Percentiles rank a stretch among this genome's conserved stretches.
These are phyloP conservation scores for Harmothoe impar DNA, from an alignment of 2,888 invertebrate genomes.

Conservation along the genomic window DNA sequence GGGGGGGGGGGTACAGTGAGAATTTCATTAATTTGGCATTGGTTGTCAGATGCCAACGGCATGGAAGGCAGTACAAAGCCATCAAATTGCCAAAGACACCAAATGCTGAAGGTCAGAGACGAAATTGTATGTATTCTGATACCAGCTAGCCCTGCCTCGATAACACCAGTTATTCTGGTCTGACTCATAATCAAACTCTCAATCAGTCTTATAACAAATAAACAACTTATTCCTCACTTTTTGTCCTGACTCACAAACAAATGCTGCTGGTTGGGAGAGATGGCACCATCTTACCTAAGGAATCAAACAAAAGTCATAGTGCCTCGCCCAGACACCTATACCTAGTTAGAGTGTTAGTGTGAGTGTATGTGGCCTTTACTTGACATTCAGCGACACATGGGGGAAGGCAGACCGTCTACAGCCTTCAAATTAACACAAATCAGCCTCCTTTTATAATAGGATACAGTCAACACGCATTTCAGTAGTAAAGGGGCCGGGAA, in stretches of 20 bases:
- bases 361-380: constrained; percentile 7
- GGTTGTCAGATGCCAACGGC: too few relatives aligned
- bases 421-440: background rate
- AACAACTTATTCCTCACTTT: background rate
- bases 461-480: background rate
- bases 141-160: too few relatives aligned
- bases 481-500: background rate
- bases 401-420: background rate
- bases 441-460: background rate
- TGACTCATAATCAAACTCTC: background rate
- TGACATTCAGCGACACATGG: background rate
- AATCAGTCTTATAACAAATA: background rate
- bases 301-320: constrained; percentile 14
- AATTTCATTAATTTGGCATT: too few relatives aligned
- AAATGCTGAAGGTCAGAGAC: too few relatives aligned
- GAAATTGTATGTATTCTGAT: too few relatives aligned
- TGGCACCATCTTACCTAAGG: background rate
- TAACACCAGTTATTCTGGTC: too few relatives aligned
- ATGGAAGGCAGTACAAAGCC: too few relatives aligned
- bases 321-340: background rate
- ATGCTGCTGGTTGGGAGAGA: background rate
- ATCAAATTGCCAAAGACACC: too few relatives aligned
- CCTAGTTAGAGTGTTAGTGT: background rate
- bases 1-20: too few relatives aligned
- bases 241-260: constrained; percentile 25